A percentile compares a stretch with the other conserved stretches of the same genome.
phyloP scores from a whole-genome alignment of 1,140 invertebrate species.

The Drosophila triauraria region DNA sequence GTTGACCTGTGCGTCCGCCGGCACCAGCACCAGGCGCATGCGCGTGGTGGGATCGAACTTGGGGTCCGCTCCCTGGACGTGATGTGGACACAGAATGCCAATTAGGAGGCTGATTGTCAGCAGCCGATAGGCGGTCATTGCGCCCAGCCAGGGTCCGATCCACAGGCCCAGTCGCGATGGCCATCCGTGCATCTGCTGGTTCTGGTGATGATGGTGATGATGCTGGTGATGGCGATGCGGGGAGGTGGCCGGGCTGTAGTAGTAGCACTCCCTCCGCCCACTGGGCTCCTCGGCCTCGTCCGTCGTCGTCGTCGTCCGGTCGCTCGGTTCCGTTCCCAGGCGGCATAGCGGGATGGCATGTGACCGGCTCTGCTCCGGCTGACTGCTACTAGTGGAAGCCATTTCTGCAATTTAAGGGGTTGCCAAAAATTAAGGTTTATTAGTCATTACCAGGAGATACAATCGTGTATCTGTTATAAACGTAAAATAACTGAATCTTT shows the following conservation, averaged over 20 bases:
- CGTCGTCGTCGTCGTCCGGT: constrained; percentile 12
- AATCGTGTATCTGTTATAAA: neutral
- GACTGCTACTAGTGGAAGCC: constrained; percentile 78
- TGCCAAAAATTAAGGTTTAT: constrained; percentile 11
- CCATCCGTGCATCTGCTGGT: constrained; percentile 44
- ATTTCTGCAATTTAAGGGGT: constrained; percentile 63
- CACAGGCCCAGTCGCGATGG: constrained; percentile 47
- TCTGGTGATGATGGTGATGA: constrained; percentile 31
- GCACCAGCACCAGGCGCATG: constrained; percentile 92
- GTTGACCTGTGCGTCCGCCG: constrained; percentile 92
- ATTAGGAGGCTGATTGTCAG: constrained; percentile 83
- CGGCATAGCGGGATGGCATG: constrained; percentile 63
- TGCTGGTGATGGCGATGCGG: constrained; percentile 28
- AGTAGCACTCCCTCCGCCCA: constrained; percentile 69
- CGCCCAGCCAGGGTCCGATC: constrained; percentile 67
- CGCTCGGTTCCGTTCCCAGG: constrained; percentile 56
- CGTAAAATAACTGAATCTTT: neutral
- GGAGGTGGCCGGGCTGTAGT: constrained; percentile 71
- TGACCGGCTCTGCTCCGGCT: constrained; percentile 54
- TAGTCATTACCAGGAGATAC: constrained; percentile 4
- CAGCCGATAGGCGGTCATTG: constrained; percentile 81
- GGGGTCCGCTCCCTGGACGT: constrained; percentile 87
- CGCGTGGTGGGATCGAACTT: constrained; percentile 92
- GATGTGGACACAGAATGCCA: constrained; percentile 77
- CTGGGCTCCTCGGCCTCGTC: constrained; percentile 47